phyloP scores from a whole-genome alignment of 37 sponge, comb jelly and placozoan species.

The Beroe ovata region DNA sequence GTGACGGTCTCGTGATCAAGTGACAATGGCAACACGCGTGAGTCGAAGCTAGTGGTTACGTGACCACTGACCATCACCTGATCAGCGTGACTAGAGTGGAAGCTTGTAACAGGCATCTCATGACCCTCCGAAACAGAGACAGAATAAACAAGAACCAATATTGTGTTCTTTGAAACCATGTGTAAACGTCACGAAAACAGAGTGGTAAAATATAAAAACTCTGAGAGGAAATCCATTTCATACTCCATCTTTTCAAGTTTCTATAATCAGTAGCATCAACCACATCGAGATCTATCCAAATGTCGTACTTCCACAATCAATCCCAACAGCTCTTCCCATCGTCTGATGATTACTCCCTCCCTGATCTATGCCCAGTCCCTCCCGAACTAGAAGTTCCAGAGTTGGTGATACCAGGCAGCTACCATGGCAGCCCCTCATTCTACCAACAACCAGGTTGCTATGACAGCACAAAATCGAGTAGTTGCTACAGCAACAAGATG shows the following conservation, averaged over 20 bases:
- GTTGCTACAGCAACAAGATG: neutral
- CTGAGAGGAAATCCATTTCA: too few species aligned
- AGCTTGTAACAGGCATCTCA: neutral
- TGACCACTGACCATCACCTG: neutral
- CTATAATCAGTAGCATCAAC: too few species aligned
- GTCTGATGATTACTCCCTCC: neutral
- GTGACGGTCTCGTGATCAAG: neutral
- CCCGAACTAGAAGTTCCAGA: conserved; percentile 52
- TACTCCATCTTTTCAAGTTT: too few species aligned
- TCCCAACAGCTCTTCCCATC: too few species aligned
- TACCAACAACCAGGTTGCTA: too few species aligned
- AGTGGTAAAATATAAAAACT: too few species aligned
- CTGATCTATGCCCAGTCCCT: conserved; percentile 13
- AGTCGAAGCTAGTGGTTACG: too few species aligned
- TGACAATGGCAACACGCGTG: neutral
- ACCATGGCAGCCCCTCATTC: neutral
- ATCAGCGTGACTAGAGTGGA: too few species aligned
- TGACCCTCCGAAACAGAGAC: neutral
- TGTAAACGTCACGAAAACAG: neutral
- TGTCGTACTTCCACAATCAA: too few species aligned
- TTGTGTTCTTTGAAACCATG: neutral
- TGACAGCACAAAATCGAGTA: neutral
- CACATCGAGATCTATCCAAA: too few species aligned
- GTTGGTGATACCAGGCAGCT: neutral
- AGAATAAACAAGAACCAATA: neutral